phyloP scores from a whole-genome alignment of 2,888 invertebrate species.

The Leptopilina syphax region DNA sequence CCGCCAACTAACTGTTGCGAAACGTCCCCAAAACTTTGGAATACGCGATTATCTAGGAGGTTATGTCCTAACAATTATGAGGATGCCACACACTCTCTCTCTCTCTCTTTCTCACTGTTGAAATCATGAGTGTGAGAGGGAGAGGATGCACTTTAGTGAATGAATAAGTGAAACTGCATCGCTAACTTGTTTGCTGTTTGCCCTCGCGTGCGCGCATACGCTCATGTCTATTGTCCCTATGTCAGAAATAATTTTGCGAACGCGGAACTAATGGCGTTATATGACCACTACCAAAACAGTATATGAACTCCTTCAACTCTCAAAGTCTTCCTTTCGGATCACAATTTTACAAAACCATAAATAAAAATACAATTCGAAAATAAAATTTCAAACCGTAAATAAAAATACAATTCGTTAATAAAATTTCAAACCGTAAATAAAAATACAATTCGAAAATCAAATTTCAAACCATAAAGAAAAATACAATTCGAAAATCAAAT shows the following conservation, averaged over 20 bases:
- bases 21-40: slow-evolving; percentile 75
- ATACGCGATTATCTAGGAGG: slow-evolving; percentile 75
- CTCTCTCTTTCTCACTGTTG: slow-evolving; percentile 58
- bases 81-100: slow-evolving; percentile 72
- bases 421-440: too few species aligned
- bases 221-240: slow-evolving; percentile 68
- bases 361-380: too few species aligned
- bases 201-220: slow-evolving; percentile 58
- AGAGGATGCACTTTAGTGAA: slow-evolving; percentile 28
- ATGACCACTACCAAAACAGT: slow-evolving; percentile 45
- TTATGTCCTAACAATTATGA: slow-evolving; percentile 76
- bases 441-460: too few species aligned
- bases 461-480: too few species aligned
- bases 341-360: too few species aligned
- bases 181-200: slow-evolving; percentile 74
- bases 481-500: too few species aligned
- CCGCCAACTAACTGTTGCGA: slow-evolving; percentile 73
- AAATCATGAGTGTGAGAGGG: slow-evolving; percentile 67
- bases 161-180: slow-evolving; percentile 35
- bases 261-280: slow-evolving; percentile 26
- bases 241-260: slow-evolving; percentile 71
- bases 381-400: too few species aligned
- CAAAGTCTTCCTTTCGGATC: background rate
- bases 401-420: too few species aligned
- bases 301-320: background rate